Evolutionary conservation across 1,140 invertebrate genomes (phyloP), one percentile per base, ranked within the genome.

Genomic region (Neodiprion pinetum): DNA sequence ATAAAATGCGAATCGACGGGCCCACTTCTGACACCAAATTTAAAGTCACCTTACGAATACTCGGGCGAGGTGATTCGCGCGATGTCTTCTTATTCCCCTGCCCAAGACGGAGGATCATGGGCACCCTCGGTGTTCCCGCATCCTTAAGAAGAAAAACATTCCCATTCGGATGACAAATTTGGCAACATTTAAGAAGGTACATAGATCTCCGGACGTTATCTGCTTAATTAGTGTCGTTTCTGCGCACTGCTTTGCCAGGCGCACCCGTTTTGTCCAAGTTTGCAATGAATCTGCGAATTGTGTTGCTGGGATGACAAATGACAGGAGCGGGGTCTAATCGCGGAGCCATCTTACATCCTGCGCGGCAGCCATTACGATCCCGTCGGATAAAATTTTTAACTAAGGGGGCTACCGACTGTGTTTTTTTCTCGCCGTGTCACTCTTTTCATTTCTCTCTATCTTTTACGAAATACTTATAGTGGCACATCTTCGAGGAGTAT

Each of bases 351-450:
- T 78, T 80, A 75, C 77, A 76, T 78, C 79, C 75, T 75, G 75
- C 68, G 72, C 67, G 66, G 28, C 67, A 68, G 28, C 75, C 73
- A 74, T 76, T 73, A 72, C 77, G 77, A 85, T 84, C 72, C 76
- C 76, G 75, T 79, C 73, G 72, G 81, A 80, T 82, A 81, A 82
- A 76, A 81, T 83, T 84, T 85, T 84, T 85, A 85, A 84, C 84
- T 84, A 85, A 85, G 48, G 10, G 48, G 5, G 2, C 28, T 40
- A 5, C 28, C 28, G 5, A 40, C 28, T 5, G 1, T 40, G 28
- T 5, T 40, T 40, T 5, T 5, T 40, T 40, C 28, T 40, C 5
- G 28, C 28, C 5, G 2, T 5, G 28, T 40, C 28, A 40, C 28
- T 40, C 28, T 40, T 5, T 40, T 40, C 28, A 40, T 40, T 40